These are phyloP conservation scores for Micronycteris hirsuta DNA, from an alignment of 2,113 vertebrate species.

Conservation along the genomic window DNA sequence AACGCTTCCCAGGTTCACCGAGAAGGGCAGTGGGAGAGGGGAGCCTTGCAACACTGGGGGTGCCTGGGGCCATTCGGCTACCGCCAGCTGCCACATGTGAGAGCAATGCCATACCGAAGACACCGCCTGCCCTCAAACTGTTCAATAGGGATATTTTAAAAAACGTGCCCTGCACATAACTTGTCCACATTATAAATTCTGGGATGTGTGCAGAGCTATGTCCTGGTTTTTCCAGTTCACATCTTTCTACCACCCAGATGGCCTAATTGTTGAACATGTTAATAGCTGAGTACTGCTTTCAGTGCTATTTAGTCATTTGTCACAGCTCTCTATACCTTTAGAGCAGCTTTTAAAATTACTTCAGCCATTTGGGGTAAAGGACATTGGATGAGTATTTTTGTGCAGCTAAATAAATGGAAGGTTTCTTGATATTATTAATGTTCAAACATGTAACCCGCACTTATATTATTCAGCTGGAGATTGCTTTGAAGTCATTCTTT, in stretches of 20 bases:
- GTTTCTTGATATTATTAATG: constrained; percentile 6
- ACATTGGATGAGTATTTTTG: constrained; percentile 55
- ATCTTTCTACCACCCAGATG: not conserved
- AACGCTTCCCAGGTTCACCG: not conserved
- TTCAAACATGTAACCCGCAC: not conserved
- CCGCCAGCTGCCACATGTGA: not conserved
- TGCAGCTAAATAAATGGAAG: constrained; percentile 39
- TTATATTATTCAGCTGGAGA: not conserved
- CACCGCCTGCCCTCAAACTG: not conserved
- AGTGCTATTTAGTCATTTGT: constrained; percentile 66
- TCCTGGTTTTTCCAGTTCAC: not conserved
- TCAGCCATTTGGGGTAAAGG: constrained; percentile 43
- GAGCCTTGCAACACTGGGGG: not conserved
- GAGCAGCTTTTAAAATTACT: constrained; percentile 65
- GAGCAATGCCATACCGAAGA: not conserved
- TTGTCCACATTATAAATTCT: not conserved
- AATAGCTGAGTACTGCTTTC: constrained; percentile 46
- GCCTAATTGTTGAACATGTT: constrained; percentile 32
- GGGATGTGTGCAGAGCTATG: not conserved
- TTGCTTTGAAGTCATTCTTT: constrained; percentile 27
- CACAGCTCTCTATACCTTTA: constrained; percentile 21
- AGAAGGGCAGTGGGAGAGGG: not conserved
- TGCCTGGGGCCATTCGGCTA: not conserved
- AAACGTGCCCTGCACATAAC: not conserved
- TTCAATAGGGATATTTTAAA: not conserved